These are phyloP conservation scores for Brachionus asplanchnoidis DNA, from an alignment of 1,140 invertebrate species.

Conservation along the genomic window DNA sequence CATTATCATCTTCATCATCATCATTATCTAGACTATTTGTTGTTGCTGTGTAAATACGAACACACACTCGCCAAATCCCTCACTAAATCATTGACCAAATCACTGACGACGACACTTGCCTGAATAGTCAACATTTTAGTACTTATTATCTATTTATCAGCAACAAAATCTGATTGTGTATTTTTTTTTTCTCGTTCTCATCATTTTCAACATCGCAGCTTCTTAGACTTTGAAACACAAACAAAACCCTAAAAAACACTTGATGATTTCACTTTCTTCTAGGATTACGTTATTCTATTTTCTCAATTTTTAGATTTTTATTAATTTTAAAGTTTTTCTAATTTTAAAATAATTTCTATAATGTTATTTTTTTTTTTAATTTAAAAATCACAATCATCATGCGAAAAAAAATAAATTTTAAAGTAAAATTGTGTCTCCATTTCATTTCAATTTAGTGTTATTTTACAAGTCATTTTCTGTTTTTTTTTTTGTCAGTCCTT, in stretches of 20 bases:
- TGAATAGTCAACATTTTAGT: background rate
- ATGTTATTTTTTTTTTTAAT: background rate
- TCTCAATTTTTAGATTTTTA: background rate
- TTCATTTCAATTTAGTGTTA: background rate
- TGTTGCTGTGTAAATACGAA: conserved; percentile 40
- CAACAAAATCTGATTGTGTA: background rate
- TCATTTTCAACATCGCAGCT: background rate
- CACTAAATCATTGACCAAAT: background rate
- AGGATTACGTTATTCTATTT: background rate
- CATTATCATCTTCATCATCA: background rate
- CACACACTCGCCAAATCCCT: background rate
- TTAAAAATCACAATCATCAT: background rate
- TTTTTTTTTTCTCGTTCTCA: background rate
- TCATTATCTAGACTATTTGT: background rate
- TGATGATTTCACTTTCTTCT: background rate
- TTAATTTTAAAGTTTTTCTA: conserved; percentile 6
- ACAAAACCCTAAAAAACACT: background rate
- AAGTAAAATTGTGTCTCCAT: background rate
- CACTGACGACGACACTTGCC: background rate
- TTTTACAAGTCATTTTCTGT: too few species aligned
- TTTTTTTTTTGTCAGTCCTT: background rate
- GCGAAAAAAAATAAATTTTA: background rate
- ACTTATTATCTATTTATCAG: background rate
- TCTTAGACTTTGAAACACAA: background rate
- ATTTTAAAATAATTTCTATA: conserved; percentile 1